Evolutionary conservation across 2,113 vertebrate genomes (phyloP), one percentile per base, ranked within the genome.

Genomic region (Eclectus roratus): DNA sequence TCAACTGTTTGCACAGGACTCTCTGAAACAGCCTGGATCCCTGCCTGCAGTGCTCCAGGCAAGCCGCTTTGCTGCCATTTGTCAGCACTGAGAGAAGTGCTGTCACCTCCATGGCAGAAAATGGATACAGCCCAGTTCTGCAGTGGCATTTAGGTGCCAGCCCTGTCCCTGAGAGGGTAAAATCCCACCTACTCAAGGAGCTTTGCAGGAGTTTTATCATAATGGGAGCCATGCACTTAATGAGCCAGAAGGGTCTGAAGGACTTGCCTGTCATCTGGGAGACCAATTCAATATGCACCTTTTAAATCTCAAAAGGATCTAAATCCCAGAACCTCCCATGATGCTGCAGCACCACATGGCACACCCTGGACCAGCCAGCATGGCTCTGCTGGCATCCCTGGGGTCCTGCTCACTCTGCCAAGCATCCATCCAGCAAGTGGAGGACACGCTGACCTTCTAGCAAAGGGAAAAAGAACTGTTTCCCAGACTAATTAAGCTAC

Each of bases 271-370:
- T 24, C 9, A 18, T 4, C n/a, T 52, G 24, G 20, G 31, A 83
- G 29, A 55, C 4, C 47, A 78, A 23, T 0, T 31, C 35, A 61
- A 69, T 9, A 3, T 3, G 44, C 17, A 27, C 27, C 33, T 52
- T 61, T 28, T 5, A 5, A 61, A 55, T 3, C 17, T 23, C 49
- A 46, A 28, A 31, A 31, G 52, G 29, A 55, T 55, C 28, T 31
- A 55, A 18, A 7, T 55, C 18, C 55, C 55, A 58, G 33, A 35
- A 58, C 10, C 3, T 46, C 18, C 47, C 29, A 25, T 1, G 3
- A 28, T 2, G 25, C 37, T 1, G 2, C 33, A 13, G 61, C 10
- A 17, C 44, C 69, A 25, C 3, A 1, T 6, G 2, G 21, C 7
- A 10, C 23, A 1, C 25, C 10, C 0, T 2, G 12, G 52, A 10